Evolutionary conservation across 2,113 vertebrate genomes (phyloP).

Genomic region (Indri indri): DNA sequence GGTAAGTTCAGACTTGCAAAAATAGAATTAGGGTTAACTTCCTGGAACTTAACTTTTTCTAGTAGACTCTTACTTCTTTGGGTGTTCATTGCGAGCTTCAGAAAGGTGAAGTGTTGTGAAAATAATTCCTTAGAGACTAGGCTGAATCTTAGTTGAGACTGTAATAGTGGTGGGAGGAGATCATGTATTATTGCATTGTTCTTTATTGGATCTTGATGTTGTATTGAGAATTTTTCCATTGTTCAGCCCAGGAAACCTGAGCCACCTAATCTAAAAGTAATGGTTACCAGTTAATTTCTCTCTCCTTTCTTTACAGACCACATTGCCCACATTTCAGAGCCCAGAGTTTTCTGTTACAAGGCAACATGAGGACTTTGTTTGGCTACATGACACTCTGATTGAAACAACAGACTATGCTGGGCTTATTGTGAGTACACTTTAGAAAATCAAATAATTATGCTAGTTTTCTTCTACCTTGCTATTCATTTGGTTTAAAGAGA

Average conservation of each 20-base stretch:
- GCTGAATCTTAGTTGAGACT: not conserved
- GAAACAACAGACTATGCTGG: conserved; percentile 97
- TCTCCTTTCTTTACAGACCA: conserved; percentile 88
- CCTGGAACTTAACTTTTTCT: not conserved
- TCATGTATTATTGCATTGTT: not conserved
- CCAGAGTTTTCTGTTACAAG: conserved; percentile 95
- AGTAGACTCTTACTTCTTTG: not conserved
- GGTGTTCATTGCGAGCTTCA: not conserved
- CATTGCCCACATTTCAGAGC: conserved; percentile 93
- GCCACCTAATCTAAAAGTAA: not conserved
- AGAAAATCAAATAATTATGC: not conserved
- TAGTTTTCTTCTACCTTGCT: not conserved
- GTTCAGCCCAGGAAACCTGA: not conserved
- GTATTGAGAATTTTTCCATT: not conserved
- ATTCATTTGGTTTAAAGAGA: conserved; percentile 11
- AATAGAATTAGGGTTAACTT: not conserved
- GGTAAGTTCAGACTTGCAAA: too few species aligned
- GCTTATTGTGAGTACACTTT: conserved; percentile 91
- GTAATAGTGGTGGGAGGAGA: not conserved
- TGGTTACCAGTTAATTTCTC: conserved; percentile 27
- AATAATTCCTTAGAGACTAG: not conserved
- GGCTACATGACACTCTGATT: conserved; percentile 95
- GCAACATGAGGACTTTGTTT: conserved; percentile 98
- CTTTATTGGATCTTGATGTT: not conserved
- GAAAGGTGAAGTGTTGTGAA: not conserved